Evolutionary conservation across 92 coral and sea anemone species (phyloP).

Genomic region (Virgularia gustaviana): DNA sequence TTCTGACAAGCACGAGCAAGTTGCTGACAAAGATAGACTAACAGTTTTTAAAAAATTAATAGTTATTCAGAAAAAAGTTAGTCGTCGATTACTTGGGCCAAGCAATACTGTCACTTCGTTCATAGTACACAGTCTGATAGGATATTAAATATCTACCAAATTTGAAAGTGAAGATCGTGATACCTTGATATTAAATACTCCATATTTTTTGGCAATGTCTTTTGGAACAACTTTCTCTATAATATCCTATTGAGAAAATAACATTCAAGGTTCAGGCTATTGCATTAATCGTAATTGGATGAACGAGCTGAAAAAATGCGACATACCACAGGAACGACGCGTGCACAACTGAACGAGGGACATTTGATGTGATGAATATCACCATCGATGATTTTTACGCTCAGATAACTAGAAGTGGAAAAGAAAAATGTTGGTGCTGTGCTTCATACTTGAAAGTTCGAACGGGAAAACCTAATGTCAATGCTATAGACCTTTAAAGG

Average conservation of each 20-base stretch:
- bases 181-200: constrained; percentile 90
- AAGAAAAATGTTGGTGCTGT: not conserved
- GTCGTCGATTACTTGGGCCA: too few relatives aligned
- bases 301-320: too few relatives aligned
- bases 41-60: too few relatives aligned
- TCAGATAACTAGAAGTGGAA: constrained; percentile 62
- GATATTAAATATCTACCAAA: not conserved
- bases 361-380: constrained; percentile 88
- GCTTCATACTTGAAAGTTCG: not conserved
- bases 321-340: constrained; percentile 92
- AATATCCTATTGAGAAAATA: constrained; percentile 61
- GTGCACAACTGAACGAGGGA: constrained; percentile 77
- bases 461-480: not conserved
- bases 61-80: too few relatives aligned
- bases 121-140: too few relatives aligned
- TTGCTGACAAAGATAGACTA: too few relatives aligned
- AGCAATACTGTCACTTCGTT: too few relatives aligned
- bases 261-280: not conserved
- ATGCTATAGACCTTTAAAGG: too few relatives aligned
- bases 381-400: constrained; percentile 87
- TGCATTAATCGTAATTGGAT: too few relatives aligned
- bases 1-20: too few relatives aligned
- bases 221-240: constrained; percentile 87
- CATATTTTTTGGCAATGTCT: constrained; percentile 86
- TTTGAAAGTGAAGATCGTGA: too few relatives aligned